phyloP scores from a whole-genome alignment of 2,888 invertebrate species.

The Sinohyriopsis cumingii region DNA sequence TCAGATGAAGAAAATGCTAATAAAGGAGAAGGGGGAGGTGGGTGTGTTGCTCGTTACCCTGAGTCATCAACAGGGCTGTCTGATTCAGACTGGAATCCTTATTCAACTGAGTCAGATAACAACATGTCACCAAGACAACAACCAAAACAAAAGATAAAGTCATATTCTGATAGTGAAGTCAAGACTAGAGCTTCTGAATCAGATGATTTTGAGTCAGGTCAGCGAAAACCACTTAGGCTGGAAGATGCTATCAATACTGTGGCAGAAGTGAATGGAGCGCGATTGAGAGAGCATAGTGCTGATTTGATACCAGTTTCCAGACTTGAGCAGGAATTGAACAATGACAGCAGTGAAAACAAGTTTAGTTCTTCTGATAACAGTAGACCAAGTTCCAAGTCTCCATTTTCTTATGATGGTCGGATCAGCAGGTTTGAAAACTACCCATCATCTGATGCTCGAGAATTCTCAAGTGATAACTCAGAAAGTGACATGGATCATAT shows the following conservation, averaged over 20 bases:
- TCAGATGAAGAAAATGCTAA: constrained; percentile 35
- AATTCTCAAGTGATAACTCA: no score
- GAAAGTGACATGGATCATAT: no score
- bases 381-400: no score
- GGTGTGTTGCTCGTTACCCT: constrained; percentile 54
- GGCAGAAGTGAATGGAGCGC: not conserved
- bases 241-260: constrained; percentile 26
- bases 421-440: no score
- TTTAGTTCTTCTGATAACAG: constrained; percentile 2
- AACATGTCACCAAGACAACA: constrained; percentile 49
- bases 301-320: no score
- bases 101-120: constrained; percentile 61
- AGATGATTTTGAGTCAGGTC: no score
- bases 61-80: constrained; percentile 60
- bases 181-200: no score
- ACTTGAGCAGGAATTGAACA: constrained; percentile 9
- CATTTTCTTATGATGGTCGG: no score
- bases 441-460: no score
- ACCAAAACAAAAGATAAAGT: constrained; percentile 2
- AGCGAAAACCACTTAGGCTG: constrained; percentile 15
- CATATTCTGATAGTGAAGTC: not conserved
- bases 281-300: no score
- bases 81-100: constrained; percentile 64
- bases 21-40: constrained; percentile 22
- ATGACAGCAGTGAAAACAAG: constrained; percentile 27